A percentile compares a stretch with the other conserved stretches of the same genome.
phyloP scores from a whole-genome alignment of 2,888 invertebrate genomes.

The Microplitis manilae region DNA sequence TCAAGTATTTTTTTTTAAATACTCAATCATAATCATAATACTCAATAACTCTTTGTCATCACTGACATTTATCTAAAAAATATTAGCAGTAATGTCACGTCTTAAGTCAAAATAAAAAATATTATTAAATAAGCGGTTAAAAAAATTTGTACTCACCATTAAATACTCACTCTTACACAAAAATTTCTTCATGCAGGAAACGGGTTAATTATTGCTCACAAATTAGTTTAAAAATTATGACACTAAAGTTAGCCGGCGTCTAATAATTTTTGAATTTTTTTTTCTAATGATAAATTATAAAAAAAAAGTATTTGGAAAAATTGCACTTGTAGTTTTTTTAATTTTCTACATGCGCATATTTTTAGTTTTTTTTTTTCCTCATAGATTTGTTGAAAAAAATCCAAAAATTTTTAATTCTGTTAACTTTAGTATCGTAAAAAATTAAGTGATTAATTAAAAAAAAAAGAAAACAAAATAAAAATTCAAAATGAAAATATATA shows the following conservation, averaged over 20 bases:
- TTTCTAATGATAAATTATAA: too few relatives aligned
- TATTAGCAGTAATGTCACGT: not conserved
- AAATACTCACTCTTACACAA: constrained; percentile 45
- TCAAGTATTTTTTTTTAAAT: not conserved
- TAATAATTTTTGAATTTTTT: too few relatives aligned
- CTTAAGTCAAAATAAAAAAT: not conserved
- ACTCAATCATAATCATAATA: too few relatives aligned
- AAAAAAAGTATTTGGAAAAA: too few relatives aligned
- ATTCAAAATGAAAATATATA: constrained; percentile 69
- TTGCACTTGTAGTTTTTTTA: too few relatives aligned
- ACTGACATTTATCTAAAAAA: too few relatives aligned
- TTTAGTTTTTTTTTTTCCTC: too few relatives aligned
- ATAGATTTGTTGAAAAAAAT: too few relatives aligned
- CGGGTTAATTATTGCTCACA: constrained; percentile 29
- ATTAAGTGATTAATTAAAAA: constrained; percentile 46
- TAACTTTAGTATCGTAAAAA: constrained; percentile 30
- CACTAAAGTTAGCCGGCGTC: too few relatives aligned
- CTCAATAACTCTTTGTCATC: too few relatives aligned
- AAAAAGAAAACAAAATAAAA: constrained; percentile 57
- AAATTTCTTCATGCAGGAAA: constrained; percentile 31
- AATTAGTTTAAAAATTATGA: not conserved
- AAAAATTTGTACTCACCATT: constrained; percentile 46
- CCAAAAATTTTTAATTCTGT: not conserved
- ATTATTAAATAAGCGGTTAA: not conserved
- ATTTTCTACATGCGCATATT: too few relatives aligned